Percentiles rank a stretch among this genome's conserved stretches.
Conservation (phyloP, 1,140 invertebrate species). For the Pollicipes pollicipes region DNA sequence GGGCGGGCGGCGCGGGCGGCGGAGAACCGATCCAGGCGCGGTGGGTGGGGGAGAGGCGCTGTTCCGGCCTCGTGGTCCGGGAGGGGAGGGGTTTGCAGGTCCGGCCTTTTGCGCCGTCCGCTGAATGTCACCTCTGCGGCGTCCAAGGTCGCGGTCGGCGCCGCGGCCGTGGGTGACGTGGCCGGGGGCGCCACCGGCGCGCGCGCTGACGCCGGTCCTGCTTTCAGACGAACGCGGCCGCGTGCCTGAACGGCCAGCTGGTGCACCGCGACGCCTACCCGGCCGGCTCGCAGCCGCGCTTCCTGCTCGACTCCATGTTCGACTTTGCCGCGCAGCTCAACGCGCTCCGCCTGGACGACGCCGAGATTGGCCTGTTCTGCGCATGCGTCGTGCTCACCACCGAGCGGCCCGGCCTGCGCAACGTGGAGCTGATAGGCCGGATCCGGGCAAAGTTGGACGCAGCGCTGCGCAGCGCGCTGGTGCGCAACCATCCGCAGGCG, state of each 20-base stretch:
- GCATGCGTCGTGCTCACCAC: slow-evolving; percentile 85
- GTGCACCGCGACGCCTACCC: slow-evolving; percentile 74
- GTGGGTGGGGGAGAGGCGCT: too few species aligned
- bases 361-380: slow-evolving; percentile 84
- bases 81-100: too few species aligned
- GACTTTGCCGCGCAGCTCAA: slow-evolving; percentile 91
- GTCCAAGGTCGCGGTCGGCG: too few species aligned
- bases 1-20: too few species aligned
- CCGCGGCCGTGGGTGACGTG: too few species aligned
- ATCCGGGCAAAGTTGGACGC: slow-evolving; percentile 75
- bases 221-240: slow-evolving; percentile 35
- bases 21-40: too few species aligned
- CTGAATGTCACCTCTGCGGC: too few species aligned
- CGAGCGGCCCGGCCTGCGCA: slow-evolving; percentile 75
- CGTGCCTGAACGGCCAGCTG: slow-evolving; percentile 79
- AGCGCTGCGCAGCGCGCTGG: slow-evolving; percentile 64
- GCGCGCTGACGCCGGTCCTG: too few species aligned
- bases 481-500: slow-evolving; percentile 46
- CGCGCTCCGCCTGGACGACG: slow-evolving; percentile 67
- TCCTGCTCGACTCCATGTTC: slow-evolving; percentile 90
- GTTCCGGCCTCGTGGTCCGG: too few species aligned
- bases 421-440: slow-evolving; percentile 74
- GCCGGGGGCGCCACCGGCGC: too few species aligned
- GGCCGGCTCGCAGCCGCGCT: slow-evolving; percentile 59
- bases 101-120: too few species aligned